A percentile compares a stretch with the other conserved stretches of the same genome.
phyloP scores from a whole-genome alignment of 2,797 vertebrate species.

The Ctenopoma multispine region DNA sequence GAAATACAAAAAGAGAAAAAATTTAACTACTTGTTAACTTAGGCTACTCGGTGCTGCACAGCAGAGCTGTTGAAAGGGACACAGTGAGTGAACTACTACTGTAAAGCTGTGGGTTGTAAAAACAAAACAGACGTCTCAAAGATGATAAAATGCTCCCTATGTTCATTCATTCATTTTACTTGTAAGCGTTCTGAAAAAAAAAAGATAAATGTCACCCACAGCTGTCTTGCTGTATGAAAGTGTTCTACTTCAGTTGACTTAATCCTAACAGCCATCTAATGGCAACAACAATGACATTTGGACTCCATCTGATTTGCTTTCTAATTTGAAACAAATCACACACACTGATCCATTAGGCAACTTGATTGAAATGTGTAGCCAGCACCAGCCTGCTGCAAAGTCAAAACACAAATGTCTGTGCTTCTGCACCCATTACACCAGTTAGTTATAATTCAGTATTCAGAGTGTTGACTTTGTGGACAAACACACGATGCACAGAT shows the following conservation, averaged over 20 bases:
- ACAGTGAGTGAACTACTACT: neutral
- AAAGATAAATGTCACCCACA: neutral
- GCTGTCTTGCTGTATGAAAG: neutral
- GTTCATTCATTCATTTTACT: too few relatives aligned
- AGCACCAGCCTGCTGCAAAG: neutral
- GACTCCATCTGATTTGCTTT: neutral
- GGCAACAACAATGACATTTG: neutral
- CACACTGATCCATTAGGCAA: neutral
- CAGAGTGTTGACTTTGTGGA: neutral
- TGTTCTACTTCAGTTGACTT: neutral
- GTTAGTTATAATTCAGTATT: neutral
- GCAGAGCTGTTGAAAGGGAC: neutral
- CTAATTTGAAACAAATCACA: conserved; percentile 1
- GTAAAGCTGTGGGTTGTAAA: neutral
- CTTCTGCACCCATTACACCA: neutral
- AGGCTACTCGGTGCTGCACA: neutral
- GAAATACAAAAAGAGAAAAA: too few relatives aligned
- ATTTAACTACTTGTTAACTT: neutral
- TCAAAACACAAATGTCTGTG: neutral
- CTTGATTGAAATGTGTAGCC: neutral
- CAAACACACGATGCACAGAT: neutral
- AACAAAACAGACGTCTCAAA: too few relatives aligned
- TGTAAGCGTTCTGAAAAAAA: too few relatives aligned
- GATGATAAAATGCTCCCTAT: too few relatives aligned
- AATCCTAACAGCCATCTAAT: neutral